A percentile compares a stretch with the other conserved stretches of the same genome.
These are phyloP conservation scores for Metellina segmentata DNA, from an alignment of 2,888 invertebrate genomes.

Conservation along the genomic window DNA sequence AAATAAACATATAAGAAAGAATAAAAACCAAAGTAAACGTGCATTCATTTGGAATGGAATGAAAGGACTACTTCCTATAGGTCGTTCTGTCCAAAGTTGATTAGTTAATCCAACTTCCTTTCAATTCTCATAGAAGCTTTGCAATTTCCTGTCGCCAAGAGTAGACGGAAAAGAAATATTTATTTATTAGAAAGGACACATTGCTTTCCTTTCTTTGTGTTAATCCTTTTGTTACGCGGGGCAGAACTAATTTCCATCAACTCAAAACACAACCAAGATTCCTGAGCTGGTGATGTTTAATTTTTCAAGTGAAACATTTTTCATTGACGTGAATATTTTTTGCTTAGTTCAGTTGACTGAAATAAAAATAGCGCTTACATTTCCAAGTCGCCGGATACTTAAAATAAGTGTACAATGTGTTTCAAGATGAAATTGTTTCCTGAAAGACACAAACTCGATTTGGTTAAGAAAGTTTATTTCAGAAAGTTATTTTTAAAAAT, in stretches of 20 bases:
- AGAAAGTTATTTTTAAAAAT: neutral
- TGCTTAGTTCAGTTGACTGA: neutral
- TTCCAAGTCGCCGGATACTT: neutral
- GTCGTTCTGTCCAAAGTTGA: conserved; percentile 4
- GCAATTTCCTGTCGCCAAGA: conserved; percentile 27
- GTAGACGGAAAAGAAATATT: conserved; percentile 8
- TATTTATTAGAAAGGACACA: neutral
- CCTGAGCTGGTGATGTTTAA: neutral
- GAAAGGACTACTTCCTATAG: neutral
- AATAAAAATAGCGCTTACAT: neutral
- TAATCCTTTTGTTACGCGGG: neutral
- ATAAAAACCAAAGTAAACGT: neutral
- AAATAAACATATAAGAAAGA: neutral
- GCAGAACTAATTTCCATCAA: conserved; percentile 11
- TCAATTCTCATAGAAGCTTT: neutral
- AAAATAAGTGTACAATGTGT: neutral
- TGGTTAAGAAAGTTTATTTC: neutral
- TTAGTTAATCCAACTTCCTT: conserved; percentile 55
- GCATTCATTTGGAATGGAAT: neutral
- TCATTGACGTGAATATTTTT: neutral
- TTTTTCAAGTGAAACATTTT: neutral
- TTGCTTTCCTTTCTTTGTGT: neutral
- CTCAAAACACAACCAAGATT: neutral
- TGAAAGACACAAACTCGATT: neutral
- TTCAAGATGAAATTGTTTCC: neutral